Evolutionary conservation across 2,797 vertebrate genomes (phyloP).

Genomic region (Passerculus sandwichensis): DNA sequence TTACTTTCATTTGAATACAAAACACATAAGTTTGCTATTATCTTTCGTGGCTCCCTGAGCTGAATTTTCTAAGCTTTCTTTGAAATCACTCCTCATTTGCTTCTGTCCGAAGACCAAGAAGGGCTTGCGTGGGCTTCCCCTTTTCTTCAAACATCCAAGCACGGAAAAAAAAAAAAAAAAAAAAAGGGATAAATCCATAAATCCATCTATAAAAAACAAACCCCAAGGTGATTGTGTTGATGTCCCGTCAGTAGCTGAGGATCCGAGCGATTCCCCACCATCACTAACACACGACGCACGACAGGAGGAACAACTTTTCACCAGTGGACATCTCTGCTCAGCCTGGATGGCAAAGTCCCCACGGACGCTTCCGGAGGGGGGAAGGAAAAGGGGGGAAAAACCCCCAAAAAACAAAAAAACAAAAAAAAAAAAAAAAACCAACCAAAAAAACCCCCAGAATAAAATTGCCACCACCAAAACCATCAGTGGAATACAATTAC

Average conservation of each 20-base stretch:
- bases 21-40: constrained; percentile 75
- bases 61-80: constrained; percentile 66
- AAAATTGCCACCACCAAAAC: constrained; percentile 71
- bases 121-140: constrained; percentile 43
- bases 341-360: neutral
- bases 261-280: neutral
- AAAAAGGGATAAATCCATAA: neutral
- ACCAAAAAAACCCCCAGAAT: neutral
- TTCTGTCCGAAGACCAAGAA: constrained; percentile 50
- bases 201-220: neutral
- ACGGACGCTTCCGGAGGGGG: neutral
- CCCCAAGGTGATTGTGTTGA: neutral
- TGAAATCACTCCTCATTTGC: constrained; percentile 51
- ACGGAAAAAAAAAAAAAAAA: neutral
- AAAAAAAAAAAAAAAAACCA: neutral
- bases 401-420: neutral
- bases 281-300: constrained; percentile 8
- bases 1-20: constrained; percentile 77
- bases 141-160: constrained; percentile 52
- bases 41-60: constrained; percentile 80
- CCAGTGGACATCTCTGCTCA: neutral
- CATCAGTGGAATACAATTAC: constrained; percentile 84
- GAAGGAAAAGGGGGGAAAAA: neutral
- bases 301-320: neutral
- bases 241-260: neutral